These are phyloP conservation scores for Mesopsocus fuscifrons DNA, from an alignment of 2,888 invertebrate genomes.

Conservation along the genomic window DNA sequence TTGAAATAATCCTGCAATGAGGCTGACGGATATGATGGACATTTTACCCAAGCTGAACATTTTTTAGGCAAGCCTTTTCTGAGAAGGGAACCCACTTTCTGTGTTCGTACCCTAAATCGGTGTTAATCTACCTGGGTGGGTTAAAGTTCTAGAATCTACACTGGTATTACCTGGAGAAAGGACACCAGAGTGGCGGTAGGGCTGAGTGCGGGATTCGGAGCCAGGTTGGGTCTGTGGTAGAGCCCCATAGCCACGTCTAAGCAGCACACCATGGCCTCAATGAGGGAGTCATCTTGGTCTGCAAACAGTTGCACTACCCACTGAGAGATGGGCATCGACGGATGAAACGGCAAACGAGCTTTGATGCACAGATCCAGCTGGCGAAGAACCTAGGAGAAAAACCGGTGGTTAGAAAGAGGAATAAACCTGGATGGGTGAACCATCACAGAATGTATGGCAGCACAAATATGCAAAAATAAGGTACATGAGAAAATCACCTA, in stretches of 20 bases:
- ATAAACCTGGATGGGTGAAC: too few species aligned
- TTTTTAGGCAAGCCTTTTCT: too few species aligned
- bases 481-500: too few species aligned
- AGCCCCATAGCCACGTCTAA: slow-evolving; percentile 74
- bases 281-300: slow-evolving; percentile 78
- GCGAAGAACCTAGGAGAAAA: slow-evolving; percentile 30
- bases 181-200: slow-evolving; percentile 75
- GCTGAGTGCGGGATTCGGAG: slow-evolving; percentile 65
- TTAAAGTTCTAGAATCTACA: too few species aligned
- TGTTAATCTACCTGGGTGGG: too few species aligned
- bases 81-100: too few species aligned
- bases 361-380: slow-evolving; percentile 70
- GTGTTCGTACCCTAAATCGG: too few species aligned
- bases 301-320: slow-evolving; percentile 75
- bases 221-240: slow-evolving; percentile 51
- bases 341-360: slow-evolving; percentile 62
- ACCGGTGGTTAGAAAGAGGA: not conserved
- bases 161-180: slow-evolving; percentile 60
- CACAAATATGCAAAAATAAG: too few species aligned
- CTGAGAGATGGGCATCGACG: slow-evolving; percentile 71
- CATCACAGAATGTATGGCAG: too few species aligned
- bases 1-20: too few species aligned
- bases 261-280: slow-evolving; percentile 83
- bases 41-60: too few species aligned
- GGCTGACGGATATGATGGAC: too few species aligned